Percentiles rank a stretch among this genome's conserved stretches.
Conservation (phyloP, 2,113 vertebrate genomes). For the Calyptommatus sinebrachiatus region DNA sequence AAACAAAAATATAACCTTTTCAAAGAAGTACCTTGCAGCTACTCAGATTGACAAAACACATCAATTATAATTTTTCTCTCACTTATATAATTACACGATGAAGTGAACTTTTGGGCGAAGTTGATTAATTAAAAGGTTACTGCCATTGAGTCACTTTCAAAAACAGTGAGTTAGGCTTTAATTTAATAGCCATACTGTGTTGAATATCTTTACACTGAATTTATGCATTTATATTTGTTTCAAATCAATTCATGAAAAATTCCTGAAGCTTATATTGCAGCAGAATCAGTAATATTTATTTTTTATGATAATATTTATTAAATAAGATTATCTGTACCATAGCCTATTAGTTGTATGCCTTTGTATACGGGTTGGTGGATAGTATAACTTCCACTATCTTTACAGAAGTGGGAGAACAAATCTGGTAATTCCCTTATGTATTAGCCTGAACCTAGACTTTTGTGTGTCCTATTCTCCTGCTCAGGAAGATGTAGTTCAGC, state of each 20-base stretch:
- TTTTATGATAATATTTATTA: not conserved
- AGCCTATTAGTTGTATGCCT: not conserved
- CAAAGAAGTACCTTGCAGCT: constrained; percentile 80
- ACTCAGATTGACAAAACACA: constrained; percentile 81
- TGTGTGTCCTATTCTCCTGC: too few relatives aligned
- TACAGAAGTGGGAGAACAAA: not conserved
- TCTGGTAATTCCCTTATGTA: not conserved
- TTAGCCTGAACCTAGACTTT: too few relatives aligned
- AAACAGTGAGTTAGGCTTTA: constrained; percentile 50
- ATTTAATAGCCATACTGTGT: constrained; percentile 32
- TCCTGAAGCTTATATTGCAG: not conserved
- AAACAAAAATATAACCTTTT: constrained; percentile 82
- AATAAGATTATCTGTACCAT: not conserved
- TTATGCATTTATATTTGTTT: constrained; percentile 19
- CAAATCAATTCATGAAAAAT: constrained; percentile 35
- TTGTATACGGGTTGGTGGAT: too few relatives aligned
- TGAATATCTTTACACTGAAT: constrained; percentile 20
- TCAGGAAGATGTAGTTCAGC: too few relatives aligned
- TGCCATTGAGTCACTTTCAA: constrained; percentile 53
- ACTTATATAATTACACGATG: constrained; percentile 78
- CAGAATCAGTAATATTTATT: not conserved
- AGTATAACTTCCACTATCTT: too few relatives aligned
- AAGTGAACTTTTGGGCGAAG: constrained; percentile 70
- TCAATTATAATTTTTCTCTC: constrained; percentile 75
- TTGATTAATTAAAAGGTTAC: constrained; percentile 80